Conservation (phyloP, 2,888 invertebrate genomes). For the Hirtodrosophila confusa region DNA sequence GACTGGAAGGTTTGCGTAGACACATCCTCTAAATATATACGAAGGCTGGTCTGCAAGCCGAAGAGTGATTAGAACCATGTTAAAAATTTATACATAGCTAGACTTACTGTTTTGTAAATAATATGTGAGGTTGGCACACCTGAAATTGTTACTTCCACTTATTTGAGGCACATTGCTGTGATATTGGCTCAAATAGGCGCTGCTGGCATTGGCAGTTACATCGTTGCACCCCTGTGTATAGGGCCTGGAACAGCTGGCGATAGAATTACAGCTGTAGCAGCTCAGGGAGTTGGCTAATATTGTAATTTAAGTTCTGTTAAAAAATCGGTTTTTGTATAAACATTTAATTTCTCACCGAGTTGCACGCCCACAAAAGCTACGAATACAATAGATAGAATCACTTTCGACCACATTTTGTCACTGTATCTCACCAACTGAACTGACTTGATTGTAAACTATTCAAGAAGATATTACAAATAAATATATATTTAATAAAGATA, state of each 20-base stretch:
- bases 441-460: too few relatives aligned
- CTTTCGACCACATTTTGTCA: too few relatives aligned
- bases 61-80: not conserved
- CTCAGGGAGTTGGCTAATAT: conserved; percentile 35
- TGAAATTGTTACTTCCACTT: conserved; percentile 4
- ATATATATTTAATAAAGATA: too few relatives aligned
- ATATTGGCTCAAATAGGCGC: conserved; percentile 1
- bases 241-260: conserved; percentile 25
- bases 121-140: conserved; percentile 45
- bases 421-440: too few relatives aligned
- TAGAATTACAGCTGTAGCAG: conserved; percentile 45
- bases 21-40: conserved; percentile 34
- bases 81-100: not conserved
- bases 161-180: conserved; percentile 30
- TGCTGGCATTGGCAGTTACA: conserved; percentile 43
- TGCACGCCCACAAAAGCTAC: too few relatives aligned
- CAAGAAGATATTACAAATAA: too few relatives aligned
- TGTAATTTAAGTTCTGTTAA: too few relatives aligned
- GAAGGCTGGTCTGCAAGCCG: conserved; percentile 13
- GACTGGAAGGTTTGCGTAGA: conserved; percentile 8
- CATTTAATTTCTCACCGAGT: too few relatives aligned
- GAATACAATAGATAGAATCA: too few relatives aligned
- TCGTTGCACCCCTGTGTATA: conserved; percentile 26
- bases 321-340: too few relatives aligned
- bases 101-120: conserved; percentile 17